Percentiles rank a stretch among this genome's conserved stretches.
phyloP scores from a whole-genome alignment of 2,113 vertebrate species.

The Lota lota region DNA sequence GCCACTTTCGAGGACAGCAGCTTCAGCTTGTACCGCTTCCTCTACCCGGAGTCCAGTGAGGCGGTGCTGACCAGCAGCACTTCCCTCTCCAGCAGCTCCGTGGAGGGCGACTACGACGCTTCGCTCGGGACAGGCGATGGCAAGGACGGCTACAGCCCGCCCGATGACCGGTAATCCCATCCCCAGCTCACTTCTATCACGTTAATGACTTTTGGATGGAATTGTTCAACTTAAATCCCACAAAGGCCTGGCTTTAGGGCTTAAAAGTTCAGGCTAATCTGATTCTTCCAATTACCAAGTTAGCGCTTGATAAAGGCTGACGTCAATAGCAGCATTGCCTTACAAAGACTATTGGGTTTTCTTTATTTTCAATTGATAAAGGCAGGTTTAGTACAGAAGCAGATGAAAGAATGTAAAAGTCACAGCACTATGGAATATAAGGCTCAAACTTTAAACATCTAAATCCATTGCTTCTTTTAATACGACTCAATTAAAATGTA shows the following conservation, averaged over 20 bases:
- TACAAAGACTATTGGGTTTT: too few species aligned
- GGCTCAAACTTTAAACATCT: too few species aligned
- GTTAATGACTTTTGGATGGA: background rate
- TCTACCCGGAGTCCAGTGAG: conserved; percentile 42
- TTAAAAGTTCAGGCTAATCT: background rate
- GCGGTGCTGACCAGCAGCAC: conserved; percentile 31
- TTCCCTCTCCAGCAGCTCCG: conserved; percentile 49
- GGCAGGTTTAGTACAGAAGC: too few species aligned
- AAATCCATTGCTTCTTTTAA: too few species aligned
- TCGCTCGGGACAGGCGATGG: conserved; percentile 63
- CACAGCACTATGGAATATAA: too few species aligned
- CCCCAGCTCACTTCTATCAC: background rate
- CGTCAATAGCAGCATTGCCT: too few species aligned
- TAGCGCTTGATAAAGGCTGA: too few species aligned
- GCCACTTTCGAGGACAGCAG: conserved; percentile 89
- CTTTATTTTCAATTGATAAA: too few species aligned
- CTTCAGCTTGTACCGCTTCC: conserved; percentile 90
- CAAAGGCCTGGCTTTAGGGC: background rate
- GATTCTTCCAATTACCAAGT: too few species aligned
- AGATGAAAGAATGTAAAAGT: too few species aligned
- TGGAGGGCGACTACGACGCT: conserved; percentile 71
- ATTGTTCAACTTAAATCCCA: conserved; percentile 27
- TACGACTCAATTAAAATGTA: too few species aligned
- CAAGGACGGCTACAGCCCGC: conserved; percentile 37
- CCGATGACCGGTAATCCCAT: conserved; percentile 56